Percentiles rank a stretch among this genome's conserved stretches.
phyloP scores from a whole-genome alignment of 2,113 vertebrate species.

The Pontoporia blainvillei region DNA sequence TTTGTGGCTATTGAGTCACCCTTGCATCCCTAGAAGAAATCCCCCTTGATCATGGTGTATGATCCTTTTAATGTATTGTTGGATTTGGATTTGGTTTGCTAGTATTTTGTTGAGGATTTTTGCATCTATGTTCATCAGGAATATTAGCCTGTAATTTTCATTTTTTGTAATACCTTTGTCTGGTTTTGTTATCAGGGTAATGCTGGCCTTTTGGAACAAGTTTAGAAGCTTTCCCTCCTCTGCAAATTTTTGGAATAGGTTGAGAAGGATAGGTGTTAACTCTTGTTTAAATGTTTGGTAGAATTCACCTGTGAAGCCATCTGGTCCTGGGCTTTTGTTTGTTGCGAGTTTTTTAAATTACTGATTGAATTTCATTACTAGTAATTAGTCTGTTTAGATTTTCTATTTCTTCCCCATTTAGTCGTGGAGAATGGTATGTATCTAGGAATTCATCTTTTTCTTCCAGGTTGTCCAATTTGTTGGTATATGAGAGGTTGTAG shows the following conservation, averaged over 20 bases:
- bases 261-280: neutral
- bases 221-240: neutral
- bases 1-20: neutral
- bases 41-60: neutral
- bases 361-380: neutral
- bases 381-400: neutral
- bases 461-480: neutral
- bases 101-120: neutral
- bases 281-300: neutral
- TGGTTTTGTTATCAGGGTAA: neutral
- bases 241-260: neutral
- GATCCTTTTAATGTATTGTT: neutral
- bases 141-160: neutral
- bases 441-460: neutral
- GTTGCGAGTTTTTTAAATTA: neutral
- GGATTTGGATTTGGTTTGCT: neutral
- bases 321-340: neutral
- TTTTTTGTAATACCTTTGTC: neutral
- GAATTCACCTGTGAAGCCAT: neutral
- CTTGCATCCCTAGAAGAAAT: neutral
- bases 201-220: neutral
- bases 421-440: neutral
- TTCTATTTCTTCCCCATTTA: neutral
- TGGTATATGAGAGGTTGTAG: neutral
- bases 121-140: neutral